Conservation (phyloP, 2,797 vertebrate genomes). For the Varecia variegata region DNA sequence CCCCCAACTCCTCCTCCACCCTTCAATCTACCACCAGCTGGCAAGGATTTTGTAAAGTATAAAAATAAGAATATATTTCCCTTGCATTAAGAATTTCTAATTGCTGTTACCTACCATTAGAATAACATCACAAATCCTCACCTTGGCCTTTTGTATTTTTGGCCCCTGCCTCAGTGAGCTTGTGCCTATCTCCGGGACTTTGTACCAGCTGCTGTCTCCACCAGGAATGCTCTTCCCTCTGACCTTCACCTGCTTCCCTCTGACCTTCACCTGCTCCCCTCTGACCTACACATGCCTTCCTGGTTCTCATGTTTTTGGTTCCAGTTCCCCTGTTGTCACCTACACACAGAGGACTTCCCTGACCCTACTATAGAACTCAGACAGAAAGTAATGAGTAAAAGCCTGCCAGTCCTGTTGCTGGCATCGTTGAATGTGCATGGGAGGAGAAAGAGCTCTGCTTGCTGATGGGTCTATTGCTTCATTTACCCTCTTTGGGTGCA, state of each 20-base stretch:
- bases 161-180: background rate
- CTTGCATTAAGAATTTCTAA: background rate
- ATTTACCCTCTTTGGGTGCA: background rate
- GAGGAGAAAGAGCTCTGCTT: background rate
- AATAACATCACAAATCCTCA: background rate
- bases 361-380: background rate
- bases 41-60: background rate
- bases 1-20: background rate
- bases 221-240: background rate
- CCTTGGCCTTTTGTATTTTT: background rate
- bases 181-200: background rate
- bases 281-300: background rate
- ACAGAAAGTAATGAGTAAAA: rapidly evolving
- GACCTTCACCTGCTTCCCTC: background rate
- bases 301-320: background rate
- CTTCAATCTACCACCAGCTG: background rate
- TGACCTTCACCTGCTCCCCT: background rate
- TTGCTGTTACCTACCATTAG: background rate
- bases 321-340: rapidly evolving
- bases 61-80: background rate
- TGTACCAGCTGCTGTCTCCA: background rate
- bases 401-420: background rate
- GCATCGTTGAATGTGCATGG: rapidly evolving
- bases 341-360: background rate
- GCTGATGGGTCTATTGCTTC: background rate